Evolutionary conservation across 2,888 invertebrate species (phyloP).

Genomic region (Noctua pronuba): DNA sequence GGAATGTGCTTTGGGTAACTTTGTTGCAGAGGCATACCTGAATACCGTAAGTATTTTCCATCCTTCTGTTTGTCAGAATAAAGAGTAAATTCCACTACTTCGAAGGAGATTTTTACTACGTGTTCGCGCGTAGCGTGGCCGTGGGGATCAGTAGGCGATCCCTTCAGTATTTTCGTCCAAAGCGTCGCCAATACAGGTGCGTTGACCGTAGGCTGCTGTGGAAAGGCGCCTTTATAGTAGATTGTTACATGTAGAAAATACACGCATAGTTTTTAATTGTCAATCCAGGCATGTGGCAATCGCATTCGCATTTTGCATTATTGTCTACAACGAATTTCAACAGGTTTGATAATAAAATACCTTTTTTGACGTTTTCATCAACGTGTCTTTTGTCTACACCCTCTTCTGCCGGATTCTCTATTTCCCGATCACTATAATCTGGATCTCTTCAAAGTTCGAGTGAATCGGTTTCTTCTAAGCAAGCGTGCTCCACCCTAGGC

Average conservation of each 20-base stretch:
- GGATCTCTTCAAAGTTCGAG: background rate
- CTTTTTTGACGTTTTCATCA: background rate
- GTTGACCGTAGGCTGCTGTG: background rate
- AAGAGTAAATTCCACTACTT: background rate
- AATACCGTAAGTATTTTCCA: slow-evolving; percentile 87
- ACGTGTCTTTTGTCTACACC: background rate
- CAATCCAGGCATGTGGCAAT: too few relatives aligned
- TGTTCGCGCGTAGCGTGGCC: background rate
- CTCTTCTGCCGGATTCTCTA: background rate
- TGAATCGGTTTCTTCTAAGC: background rate
- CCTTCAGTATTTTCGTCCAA: background rate
- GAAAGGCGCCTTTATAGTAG: background rate
- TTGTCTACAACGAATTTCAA: too few relatives aligned
- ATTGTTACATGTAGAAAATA: too few relatives aligned
- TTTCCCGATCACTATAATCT: background rate
- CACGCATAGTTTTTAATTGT: too few relatives aligned
- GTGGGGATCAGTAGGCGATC: background rate
- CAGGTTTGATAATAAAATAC: background rate
- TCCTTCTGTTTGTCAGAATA: background rate
- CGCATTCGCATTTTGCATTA: background rate
- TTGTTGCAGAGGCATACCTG: slow-evolving; percentile 92
- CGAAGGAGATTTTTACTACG: background rate
- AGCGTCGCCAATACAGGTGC: background rate
- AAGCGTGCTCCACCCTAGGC: background rate
- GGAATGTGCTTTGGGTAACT: slow-evolving; percentile 94